Evolutionary conservation across 2,888 invertebrate genomes (phyloP), one percentile per base, ranked within the genome.

Genomic region (Rhingia campestris): DNA sequence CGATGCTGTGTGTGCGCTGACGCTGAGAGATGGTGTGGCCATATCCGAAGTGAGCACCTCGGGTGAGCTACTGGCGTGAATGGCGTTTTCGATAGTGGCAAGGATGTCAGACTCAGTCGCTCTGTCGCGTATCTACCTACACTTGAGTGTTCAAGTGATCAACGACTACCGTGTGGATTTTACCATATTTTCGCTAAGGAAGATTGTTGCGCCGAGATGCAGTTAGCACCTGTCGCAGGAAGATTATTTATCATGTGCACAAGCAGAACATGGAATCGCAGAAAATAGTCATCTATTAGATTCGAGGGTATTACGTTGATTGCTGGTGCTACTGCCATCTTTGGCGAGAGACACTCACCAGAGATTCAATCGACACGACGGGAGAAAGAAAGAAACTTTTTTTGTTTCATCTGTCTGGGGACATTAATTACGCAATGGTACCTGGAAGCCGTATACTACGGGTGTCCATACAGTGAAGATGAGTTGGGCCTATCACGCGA

Each of bases 161-260:
- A 82, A 82, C 82, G 82, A 82, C 82, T 82, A 82, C 82, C 79
- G 82, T 82, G 73, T 39, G 39, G 58, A 82, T 79, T 82, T 74
- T 79, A 72, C 82, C 82, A 79, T 82, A 79, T 82, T 74, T 49
- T 30, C 14, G 3, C 14, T 30, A 22, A 6, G 30, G 49, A 10
- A 49, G 22, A 49, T 49, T 49, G 49, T 30, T 6, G 49, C 9
- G 7, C 49, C 6, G 30, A 49, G 49, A 49, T 49, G 82, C 82
- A 79, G 82, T 82, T 82, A 82, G 82, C 82, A 82, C 82, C 82
- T 82, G 82, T 82, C 82, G 73, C 64, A 51, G 67, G 51, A 12
- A 82, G 82, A 82, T 82, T 82, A 82, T 82, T 82, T 82, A 82
- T 82, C 82, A 82, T 82, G 82, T 79, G 79, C 79, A 73, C 82